Percentiles rank a stretch among this genome's conserved stretches.
Conservation (phyloP, 2,888 invertebrate species). For the Trachelus iudaicus region DNA sequence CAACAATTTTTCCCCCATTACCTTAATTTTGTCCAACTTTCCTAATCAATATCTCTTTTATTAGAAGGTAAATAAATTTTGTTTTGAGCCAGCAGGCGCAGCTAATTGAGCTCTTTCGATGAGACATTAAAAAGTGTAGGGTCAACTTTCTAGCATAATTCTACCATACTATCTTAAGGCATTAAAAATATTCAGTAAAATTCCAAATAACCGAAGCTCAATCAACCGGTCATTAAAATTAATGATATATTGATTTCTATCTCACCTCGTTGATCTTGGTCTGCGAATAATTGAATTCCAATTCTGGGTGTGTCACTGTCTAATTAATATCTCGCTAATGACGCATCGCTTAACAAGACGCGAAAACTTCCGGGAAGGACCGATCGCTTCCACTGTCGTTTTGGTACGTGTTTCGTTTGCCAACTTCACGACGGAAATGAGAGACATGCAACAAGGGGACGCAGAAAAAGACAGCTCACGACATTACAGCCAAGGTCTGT, state of each 20-base stretch:
- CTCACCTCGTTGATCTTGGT: neutral
- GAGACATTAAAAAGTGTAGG: too few species aligned
- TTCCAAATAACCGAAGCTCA: neutral
- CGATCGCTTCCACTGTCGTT: neutral
- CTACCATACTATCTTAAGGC: neutral
- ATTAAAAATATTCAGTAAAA: neutral
- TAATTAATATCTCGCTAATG: neutral
- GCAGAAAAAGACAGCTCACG: slow-evolving; percentile 24
- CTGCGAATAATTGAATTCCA: neutral
- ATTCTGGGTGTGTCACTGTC: neutral
- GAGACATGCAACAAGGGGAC: slow-evolving; percentile 27
- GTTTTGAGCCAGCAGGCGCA: too few species aligned
- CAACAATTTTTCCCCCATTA: too few species aligned
- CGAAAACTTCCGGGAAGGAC: neutral
- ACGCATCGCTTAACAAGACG: neutral
- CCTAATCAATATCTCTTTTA: too few species aligned
- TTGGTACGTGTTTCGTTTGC: slow-evolving; percentile 53
- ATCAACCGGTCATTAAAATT: neutral
- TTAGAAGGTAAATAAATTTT: too few species aligned
- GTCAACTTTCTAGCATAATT: too few species aligned
- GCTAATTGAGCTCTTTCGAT: too few species aligned
- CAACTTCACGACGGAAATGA: slow-evolving; percentile 59
- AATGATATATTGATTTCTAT: neutral
- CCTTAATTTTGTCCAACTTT: too few species aligned
- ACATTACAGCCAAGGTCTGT: slow-evolving; percentile 57